Conservation (phyloP, 2,888 invertebrate species). For the Acronicta psi region DNA sequence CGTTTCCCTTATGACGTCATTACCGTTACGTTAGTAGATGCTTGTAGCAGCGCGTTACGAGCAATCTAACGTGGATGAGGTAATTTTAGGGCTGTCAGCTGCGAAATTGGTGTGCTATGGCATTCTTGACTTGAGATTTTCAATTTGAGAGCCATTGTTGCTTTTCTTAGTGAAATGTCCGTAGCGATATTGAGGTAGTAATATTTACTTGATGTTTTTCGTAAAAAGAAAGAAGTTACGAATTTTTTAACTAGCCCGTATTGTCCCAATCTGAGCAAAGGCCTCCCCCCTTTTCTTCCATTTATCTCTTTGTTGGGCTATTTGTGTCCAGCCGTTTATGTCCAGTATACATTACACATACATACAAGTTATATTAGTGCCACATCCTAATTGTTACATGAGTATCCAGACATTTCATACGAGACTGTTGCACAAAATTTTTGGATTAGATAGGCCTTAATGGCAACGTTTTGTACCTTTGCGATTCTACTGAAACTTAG, state of each 20-base stretch:
- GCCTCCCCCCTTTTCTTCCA: too few relatives aligned
- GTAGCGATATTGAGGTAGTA: not conserved
- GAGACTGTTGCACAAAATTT: too few relatives aligned
- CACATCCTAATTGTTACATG: too few relatives aligned
- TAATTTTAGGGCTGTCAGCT: constrained; percentile 52
- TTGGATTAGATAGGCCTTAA: too few relatives aligned
- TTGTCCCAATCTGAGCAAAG: too few relatives aligned
- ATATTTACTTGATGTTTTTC: not conserved
- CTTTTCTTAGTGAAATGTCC: constrained; percentile 18
- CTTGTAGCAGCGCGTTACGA: constrained; percentile 54
- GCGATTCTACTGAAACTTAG: too few relatives aligned
- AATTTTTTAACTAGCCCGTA: not conserved
- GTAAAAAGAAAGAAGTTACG: not conserved
- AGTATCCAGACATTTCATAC: too few relatives aligned
- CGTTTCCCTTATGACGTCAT: constrained; percentile 58
- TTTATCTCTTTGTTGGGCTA: too few relatives aligned
- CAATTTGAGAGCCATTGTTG: constrained; percentile 40
- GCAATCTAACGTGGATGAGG: constrained; percentile 57
- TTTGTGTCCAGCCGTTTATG: too few relatives aligned
- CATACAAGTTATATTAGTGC: too few relatives aligned
- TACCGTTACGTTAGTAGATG: constrained; percentile 57
- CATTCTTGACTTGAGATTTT: constrained; percentile 39
- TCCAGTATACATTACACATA: too few relatives aligned
- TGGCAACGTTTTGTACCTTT: too few relatives aligned
- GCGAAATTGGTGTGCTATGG: constrained; percentile 29